Conservation (phyloP, 92 coral and sea anemone genomes). For the Epizoanthus stellaris region DNA sequence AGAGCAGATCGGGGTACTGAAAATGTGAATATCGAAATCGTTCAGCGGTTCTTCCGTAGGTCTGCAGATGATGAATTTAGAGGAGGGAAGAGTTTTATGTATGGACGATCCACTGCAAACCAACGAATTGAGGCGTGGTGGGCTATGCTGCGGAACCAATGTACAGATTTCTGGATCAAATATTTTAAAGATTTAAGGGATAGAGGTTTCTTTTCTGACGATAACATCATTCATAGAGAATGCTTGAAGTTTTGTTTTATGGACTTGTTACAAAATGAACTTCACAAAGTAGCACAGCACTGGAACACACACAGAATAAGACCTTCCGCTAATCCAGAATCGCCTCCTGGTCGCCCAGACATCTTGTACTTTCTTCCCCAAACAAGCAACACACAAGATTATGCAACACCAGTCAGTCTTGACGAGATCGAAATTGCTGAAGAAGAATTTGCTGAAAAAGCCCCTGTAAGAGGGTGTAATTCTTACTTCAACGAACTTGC, state of each 20-base stretch:
- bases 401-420: conserved; percentile 13
- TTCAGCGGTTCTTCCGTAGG: conserved; percentile 35
- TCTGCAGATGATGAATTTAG: conserved; percentile 25
- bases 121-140: conserved; percentile 41
- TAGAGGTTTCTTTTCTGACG: conserved; percentile 11
- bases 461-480: conserved; percentile 22
- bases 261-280: conserved; percentile 34
- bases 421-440: conserved; percentile 15
- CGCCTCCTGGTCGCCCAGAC: conserved; percentile 42
- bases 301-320: conserved; percentile 28
- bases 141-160: conserved; percentile 18
- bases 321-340: conserved; percentile 27
- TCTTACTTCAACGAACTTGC: conserved; percentile 16
- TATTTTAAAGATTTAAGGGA: conserved; percentile 35
- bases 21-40: conserved; percentile 21
- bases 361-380: conserved; percentile 29
- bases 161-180: conserved; percentile 21
- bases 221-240: conserved; percentile 24
- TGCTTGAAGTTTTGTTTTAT: conserved; percentile 42
- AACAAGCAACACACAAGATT: conserved; percentile 23
- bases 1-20: conserved; percentile 29
- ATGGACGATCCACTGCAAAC: conserved; percentile 16
- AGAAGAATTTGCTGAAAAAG: neutral
- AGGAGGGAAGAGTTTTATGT: conserved; percentile 33
- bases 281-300: conserved; percentile 15